Percentiles rank a stretch among this genome's conserved stretches.
phyloP scores from a whole-genome alignment of 2,797 vertebrate species.

The Brachymystax lenok region DNA sequence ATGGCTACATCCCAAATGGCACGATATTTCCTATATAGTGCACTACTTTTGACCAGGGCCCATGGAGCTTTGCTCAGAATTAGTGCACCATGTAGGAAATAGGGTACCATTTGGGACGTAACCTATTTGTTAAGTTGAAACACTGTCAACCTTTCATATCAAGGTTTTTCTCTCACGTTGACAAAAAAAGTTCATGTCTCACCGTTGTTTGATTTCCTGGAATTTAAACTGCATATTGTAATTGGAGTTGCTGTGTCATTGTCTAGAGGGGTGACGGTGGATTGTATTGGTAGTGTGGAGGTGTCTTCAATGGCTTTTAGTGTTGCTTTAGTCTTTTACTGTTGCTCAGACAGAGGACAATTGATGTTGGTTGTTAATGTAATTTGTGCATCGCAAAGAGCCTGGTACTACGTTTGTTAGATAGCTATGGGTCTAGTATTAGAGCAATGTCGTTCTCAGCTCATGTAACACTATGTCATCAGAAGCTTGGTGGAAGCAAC shows the following conservation, averaged over 20 bases:
- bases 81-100: background rate
- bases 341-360: background rate
- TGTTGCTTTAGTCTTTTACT: background rate
- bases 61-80: background rate
- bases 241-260: background rate
- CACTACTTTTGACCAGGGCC: too few relatives aligned
- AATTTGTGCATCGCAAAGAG: background rate
- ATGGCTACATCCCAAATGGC: background rate
- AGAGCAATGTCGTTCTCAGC: background rate
- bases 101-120: too few relatives aligned
- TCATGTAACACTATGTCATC: background rate
- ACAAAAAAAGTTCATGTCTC: background rate
- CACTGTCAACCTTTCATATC: constrained; percentile 12
- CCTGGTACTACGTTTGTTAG: background rate
- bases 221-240: background rate
- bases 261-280: background rate
- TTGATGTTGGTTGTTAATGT: background rate
- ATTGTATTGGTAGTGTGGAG: background rate
- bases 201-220: background rate
- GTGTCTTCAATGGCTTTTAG: background rate
- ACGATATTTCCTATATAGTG: too few relatives aligned
- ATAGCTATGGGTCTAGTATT: background rate
- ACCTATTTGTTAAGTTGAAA: constrained; percentile 33
- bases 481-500: background rate
- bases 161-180: background rate